Evolutionary conservation across 2,797 vertebrate species (phyloP).

Genomic region (Dendrocincla fuliginosa): DNA sequence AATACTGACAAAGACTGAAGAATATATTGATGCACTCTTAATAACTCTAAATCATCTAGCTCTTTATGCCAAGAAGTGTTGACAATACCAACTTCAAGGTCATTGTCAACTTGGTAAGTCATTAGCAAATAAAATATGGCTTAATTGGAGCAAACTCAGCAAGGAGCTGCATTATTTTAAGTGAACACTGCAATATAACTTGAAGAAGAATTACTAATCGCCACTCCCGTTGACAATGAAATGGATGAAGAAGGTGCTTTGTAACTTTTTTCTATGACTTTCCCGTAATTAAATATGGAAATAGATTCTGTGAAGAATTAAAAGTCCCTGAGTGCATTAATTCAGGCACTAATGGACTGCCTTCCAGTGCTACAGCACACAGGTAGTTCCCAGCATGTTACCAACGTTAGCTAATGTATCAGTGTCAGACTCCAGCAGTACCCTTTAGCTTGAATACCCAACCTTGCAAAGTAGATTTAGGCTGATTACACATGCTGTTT

Average conservation of each 20-base stretch:
- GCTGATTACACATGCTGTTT: background rate
- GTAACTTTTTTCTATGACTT: slow-evolving; percentile 81
- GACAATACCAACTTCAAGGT: slow-evolving; percentile 87
- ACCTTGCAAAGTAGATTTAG: slow-evolving; percentile 36
- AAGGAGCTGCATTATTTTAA: slow-evolving; percentile 88
- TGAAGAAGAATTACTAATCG: slow-evolving; percentile 88
- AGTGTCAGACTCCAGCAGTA: slow-evolving; percentile 53
- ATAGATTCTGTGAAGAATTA: slow-evolving; percentile 83
- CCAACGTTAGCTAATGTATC: slow-evolving; percentile 58
- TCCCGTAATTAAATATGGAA: slow-evolving; percentile 89
- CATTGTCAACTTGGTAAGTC: slow-evolving; percentile 85
- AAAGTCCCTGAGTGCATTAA: slow-evolving; percentile 79
- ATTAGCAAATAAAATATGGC: slow-evolving; percentile 91
- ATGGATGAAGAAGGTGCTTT: slow-evolving; percentile 85
- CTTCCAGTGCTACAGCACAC: slow-evolving; percentile 65
- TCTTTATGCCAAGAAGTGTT: slow-evolving; percentile 76
- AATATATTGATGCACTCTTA: slow-evolving; percentile 79
- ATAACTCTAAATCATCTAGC: slow-evolving; percentile 81
- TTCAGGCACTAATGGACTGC: slow-evolving; percentile 83
- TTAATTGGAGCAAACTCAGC: slow-evolving; percentile 88
- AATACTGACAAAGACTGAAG: slow-evolving; percentile 64
- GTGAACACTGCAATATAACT: slow-evolving; percentile 87
- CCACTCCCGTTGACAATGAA: slow-evolving; percentile 84
- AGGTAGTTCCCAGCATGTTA: slow-evolving; percentile 69
- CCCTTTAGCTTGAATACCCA: slow-evolving; percentile 17